phyloP scores from a whole-genome alignment of 2,888 invertebrate genomes.

The Agrochola circellaris region DNA sequence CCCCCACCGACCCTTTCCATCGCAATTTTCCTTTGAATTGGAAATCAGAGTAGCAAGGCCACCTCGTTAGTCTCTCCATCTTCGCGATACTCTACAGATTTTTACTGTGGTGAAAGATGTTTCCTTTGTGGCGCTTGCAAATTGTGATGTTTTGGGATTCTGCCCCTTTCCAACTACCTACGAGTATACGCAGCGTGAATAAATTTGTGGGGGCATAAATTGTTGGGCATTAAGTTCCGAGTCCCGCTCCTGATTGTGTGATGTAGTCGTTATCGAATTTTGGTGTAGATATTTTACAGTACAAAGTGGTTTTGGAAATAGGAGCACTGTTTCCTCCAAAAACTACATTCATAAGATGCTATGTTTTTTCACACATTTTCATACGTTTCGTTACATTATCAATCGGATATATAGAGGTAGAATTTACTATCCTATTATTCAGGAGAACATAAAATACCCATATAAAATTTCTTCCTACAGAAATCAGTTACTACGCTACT shows the following conservation, averaged over 20 bases:
- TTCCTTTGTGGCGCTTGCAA: constrained; percentile 77
- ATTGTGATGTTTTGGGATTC: constrained; percentile 80
- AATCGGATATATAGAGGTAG: background rate
- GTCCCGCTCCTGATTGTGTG: constrained; percentile 59
- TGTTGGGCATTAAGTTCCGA: constrained; percentile 62
- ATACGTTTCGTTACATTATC: background rate
- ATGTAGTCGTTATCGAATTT: constrained; percentile 47
- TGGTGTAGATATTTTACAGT: constrained; percentile 3
- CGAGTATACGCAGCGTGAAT: constrained; percentile 67
- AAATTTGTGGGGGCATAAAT: constrained; percentile 65
- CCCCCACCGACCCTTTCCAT: constrained; percentile 79
- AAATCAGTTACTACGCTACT: background rate
- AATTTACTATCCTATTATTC: background rate
- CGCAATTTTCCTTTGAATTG: constrained; percentile 91
- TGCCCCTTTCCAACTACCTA: constrained; percentile 67
- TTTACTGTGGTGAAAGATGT: constrained; percentile 86
- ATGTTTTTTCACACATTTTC: background rate
- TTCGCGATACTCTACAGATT: constrained; percentile 89
- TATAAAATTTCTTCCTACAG: background rate
- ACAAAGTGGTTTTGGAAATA: constrained; percentile 5
- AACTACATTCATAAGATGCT: background rate
- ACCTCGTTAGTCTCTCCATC: constrained; percentile 89
- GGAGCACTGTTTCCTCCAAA: background rate
- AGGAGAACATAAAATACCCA: no score
- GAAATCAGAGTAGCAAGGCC: constrained; percentile 89